Percentiles rank a stretch among this genome's conserved stretches.
Conservation (phyloP, 2,797 vertebrate species). For the Uromys caudimaculatus region DNA sequence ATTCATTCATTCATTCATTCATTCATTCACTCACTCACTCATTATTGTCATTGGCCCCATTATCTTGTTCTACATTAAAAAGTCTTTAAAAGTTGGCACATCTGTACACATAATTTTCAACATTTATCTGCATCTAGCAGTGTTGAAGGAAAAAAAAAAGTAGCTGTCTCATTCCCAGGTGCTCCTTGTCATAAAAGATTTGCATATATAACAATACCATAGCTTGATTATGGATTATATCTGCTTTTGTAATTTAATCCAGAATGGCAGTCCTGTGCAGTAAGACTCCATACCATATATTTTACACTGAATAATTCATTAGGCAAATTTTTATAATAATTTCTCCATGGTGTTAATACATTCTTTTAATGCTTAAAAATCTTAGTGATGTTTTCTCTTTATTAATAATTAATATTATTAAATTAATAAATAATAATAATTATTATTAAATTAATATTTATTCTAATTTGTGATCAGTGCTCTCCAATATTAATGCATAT, state of each 20-base stretch:
- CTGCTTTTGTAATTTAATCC: not conserved
- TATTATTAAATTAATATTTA: no score
- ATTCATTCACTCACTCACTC: not conserved
- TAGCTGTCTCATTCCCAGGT: not conserved
- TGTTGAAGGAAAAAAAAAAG: not conserved
- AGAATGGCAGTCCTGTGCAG: not conserved
- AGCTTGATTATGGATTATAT: not conserved
- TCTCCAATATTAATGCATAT: not conserved
- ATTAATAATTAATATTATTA: no score
- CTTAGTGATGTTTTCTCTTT: not conserved
- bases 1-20: not conserved
- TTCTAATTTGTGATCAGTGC: not conserved
- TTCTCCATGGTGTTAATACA: not conserved
- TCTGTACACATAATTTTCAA: not conserved
- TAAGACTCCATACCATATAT: no score
- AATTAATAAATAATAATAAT: no score
- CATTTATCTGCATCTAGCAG: not conserved
- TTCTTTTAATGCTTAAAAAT: not conserved
- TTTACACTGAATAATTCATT: not conserved
- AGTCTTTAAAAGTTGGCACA: not conserved
- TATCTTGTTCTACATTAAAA: not conserved
- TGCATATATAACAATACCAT: no score
- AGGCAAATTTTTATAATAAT: not conserved
- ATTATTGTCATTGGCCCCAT: not conserved
- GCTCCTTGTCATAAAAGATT: not conserved